Evolutionary conservation across 2,113 vertebrate species (phyloP), one percentile per base, ranked within the genome.

Genomic region (Synodontis membranacea): DNA sequence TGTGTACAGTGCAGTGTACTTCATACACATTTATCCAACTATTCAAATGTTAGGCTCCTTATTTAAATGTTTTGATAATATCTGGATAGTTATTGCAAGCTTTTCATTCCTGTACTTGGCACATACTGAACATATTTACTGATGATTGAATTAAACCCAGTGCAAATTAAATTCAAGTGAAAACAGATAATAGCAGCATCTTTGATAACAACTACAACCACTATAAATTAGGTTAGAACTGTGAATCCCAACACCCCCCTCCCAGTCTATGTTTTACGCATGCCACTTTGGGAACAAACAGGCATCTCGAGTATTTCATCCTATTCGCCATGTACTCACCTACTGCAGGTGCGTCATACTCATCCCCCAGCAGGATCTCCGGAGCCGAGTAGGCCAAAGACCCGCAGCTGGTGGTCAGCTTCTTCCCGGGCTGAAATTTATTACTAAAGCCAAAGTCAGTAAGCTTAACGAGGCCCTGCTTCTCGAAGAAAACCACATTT

Each of bases 371-470:
- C 81, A 99, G 93, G 89, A 99, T 99, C 92, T 99, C 98, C 8
- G 98, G 98, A 58, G 98, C 98, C 15, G 98, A 99, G 92, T 99
- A 99, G 0, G 98, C 98, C 91, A 99, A 94, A 83, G 98, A 99
- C 31, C 98, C 98, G 86, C 98, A 99, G 89, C 98, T 99, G 82
- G 98, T 99, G 0, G 98, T 99, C 86, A 99, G 96, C 92, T 99
- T 99, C 93, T 99, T 99, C 54, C 98, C 98, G 3, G 98, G 98
- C 86, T 99, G 98, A 89, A 99, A 99, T 90, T 99, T 98, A 95
- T 99, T 99, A 92, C 98, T 99, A 94, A 99, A 99, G 90, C 98
- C 98, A 93, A 99, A 99, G 94, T 99, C 98, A 21, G 98, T 99
- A 92, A 99, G 94, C 93, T 99, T 99, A 85, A 99, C 98, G 60